Evolutionary conservation across 2,888 invertebrate species (phyloP).

Genomic region (Megamerina dolium): DNA sequence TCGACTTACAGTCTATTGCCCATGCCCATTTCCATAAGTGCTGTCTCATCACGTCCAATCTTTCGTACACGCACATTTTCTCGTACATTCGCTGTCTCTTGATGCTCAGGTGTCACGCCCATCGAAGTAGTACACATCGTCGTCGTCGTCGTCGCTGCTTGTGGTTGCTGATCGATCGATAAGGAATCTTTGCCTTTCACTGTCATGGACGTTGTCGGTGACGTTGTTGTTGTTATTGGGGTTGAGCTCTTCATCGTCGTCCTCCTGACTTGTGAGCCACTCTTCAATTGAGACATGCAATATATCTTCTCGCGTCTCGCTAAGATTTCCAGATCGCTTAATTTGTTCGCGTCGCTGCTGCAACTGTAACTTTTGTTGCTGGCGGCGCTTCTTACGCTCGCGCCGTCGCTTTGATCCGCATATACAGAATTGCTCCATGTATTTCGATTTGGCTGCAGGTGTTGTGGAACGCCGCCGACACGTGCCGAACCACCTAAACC

Average conservation of each 20-base stretch:
- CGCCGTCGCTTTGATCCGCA: conserved; percentile 52
- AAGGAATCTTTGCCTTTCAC: conserved; percentile 18
- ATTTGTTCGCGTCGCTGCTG: conserved; percentile 47
- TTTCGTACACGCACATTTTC: conserved; percentile 26
- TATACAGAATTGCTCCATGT: conserved; percentile 66
- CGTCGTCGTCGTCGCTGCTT: conserved; percentile 42
- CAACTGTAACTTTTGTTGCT: conserved; percentile 40
- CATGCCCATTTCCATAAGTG: conserved; percentile 49
- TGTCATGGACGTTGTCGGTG: conserved; percentile 21
- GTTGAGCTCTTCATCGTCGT: conserved; percentile 29
- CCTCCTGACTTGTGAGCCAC: conserved; percentile 48
- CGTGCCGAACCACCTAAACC: conserved; percentile 35
- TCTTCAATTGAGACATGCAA: conserved; percentile 51
- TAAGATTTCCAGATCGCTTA: conserved; percentile 63
- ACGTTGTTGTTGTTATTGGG: too few species aligned
- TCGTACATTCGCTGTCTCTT: conserved; percentile 17
- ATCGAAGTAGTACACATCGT: conserved; percentile 50
- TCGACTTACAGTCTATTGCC: conserved; percentile 49
- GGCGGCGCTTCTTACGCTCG: conserved; percentile 38
- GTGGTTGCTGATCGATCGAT: conserved; percentile 19
- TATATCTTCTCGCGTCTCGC: conserved; percentile 53
- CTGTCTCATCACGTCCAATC: conserved; percentile 38
- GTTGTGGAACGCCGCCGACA: conserved; percentile 38
- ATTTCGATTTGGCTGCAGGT: conserved; percentile 51
- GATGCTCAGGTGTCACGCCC: conserved; percentile 39